Percentiles rank a stretch among this genome's conserved stretches.
phyloP scores from a whole-genome alignment of 2,113 vertebrate genomes.

The Eurypyga helias region DNA sequence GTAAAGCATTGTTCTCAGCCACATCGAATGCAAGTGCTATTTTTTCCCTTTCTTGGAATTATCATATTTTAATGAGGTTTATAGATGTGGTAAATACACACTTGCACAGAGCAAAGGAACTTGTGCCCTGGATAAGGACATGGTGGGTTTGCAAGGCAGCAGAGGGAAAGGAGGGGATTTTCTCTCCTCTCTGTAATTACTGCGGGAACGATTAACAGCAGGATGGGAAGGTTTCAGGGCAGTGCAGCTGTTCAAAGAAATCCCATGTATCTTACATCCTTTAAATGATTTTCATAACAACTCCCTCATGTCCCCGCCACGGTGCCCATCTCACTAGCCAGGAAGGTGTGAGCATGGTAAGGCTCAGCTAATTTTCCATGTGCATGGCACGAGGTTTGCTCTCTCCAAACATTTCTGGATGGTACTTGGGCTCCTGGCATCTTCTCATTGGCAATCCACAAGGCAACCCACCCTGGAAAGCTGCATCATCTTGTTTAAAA shows the following conservation, averaged over 20 bases:
- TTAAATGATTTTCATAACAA: neutral
- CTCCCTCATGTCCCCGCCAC: fast-evolving
- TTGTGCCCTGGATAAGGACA: fast-evolving
- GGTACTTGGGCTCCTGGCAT: neutral
- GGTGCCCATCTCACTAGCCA: neutral
- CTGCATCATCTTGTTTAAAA: neutral
- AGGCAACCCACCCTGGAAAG: neutral
- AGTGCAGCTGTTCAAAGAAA: neutral
- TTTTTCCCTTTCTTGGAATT: neutral
- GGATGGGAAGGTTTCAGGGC: neutral
- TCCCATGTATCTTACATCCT: neutral
- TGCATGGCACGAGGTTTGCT: fast-evolving
- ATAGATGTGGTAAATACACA: neutral
- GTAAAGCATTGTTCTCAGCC: fast-evolving
- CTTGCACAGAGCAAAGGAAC: neutral
- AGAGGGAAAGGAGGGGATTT: neutral
- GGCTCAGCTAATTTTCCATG: neutral
- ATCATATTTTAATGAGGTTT: neutral
- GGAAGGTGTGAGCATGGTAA: fast-evolving
- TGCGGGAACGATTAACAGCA: neutral
- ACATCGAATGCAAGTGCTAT: fast-evolving
- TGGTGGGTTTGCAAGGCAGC: neutral
- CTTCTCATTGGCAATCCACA: neutral
- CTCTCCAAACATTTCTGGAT: neutral
- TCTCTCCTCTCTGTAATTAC: neutral